phyloP scores from a whole-genome alignment of 2,113 vertebrate species.

The Brienomyrus brachyistius region DNA sequence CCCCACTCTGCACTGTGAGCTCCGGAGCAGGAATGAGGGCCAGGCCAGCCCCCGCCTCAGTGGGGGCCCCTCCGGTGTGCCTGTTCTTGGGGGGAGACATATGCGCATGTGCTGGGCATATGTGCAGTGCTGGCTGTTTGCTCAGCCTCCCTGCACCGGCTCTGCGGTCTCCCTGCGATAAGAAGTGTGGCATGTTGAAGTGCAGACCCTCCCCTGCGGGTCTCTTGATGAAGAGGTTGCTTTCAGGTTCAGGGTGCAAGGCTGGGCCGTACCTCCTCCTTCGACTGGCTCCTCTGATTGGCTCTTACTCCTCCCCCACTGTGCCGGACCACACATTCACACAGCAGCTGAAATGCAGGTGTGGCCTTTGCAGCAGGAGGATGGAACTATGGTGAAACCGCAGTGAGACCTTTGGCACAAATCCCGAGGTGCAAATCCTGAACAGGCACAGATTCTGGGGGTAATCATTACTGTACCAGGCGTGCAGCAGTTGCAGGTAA shows the following conservation, averaged over 20 bases:
- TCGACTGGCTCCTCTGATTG: neutral
- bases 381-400: neutral
- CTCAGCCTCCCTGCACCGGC: neutral
- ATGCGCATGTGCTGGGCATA: neutral
- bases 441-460: neutral
- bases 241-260: neutral
- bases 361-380: neutral
- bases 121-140: constrained; percentile 7
- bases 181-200: neutral
- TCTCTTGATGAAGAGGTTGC: neutral
- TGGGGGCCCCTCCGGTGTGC: neutral
- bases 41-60: neutral
- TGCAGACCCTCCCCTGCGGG: neutral
- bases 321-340: neutral
- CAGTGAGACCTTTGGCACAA: neutral
- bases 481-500: neutral
- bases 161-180: neutral
- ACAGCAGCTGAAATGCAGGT: constrained; percentile 16
- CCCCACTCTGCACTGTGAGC: neutral
- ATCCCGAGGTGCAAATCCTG: neutral
- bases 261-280: neutral
- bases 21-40: constrained; percentile 9
- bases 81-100: neutral
- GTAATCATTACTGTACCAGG: neutral
- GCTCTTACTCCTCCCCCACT: neutral